Percentiles rank a stretch among this genome's conserved stretches.
Evolutionary conservation across 1,140 invertebrate species (phyloP).

Genomic region (Ylistrum balloti): DNA sequence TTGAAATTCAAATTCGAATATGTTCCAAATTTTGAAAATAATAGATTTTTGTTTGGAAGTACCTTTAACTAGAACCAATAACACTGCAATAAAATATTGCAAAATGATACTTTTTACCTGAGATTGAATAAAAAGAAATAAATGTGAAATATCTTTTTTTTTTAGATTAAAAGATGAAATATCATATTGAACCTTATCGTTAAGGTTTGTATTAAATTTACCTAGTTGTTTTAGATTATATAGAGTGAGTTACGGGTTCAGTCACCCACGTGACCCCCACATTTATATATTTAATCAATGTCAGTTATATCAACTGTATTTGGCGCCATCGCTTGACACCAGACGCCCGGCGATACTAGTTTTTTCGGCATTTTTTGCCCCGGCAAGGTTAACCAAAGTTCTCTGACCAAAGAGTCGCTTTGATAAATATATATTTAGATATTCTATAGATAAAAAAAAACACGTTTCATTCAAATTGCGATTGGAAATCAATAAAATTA

Average conservation of each 20-base stretch:
- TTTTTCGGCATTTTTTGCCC: background rate
- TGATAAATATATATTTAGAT: background rate
- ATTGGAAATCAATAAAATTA: background rate
- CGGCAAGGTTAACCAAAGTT: background rate
- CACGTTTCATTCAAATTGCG: background rate
- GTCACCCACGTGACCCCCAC: background rate
- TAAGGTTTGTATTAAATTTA: no score
- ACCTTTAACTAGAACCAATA: no score
- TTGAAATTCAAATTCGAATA: no score
- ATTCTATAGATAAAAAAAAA: background rate
- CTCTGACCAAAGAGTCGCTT: background rate
- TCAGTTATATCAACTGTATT: background rate
- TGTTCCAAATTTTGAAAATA: no score
- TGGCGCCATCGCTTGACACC: background rate
- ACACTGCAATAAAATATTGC: no score
- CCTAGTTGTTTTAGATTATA: no score
- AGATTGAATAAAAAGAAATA: no score
- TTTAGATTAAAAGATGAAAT: no score
- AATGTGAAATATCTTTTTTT: no score
- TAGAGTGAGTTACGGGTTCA: background rate
- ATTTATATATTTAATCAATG: conserved; percentile 9
- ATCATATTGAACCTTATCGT: no score
- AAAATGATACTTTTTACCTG: no score
- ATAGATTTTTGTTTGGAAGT: no score
- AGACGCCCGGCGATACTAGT: conserved; percentile 5